phyloP scores from a whole-genome alignment of 2,888 invertebrate species.

The Trissolcus japonicus region DNA sequence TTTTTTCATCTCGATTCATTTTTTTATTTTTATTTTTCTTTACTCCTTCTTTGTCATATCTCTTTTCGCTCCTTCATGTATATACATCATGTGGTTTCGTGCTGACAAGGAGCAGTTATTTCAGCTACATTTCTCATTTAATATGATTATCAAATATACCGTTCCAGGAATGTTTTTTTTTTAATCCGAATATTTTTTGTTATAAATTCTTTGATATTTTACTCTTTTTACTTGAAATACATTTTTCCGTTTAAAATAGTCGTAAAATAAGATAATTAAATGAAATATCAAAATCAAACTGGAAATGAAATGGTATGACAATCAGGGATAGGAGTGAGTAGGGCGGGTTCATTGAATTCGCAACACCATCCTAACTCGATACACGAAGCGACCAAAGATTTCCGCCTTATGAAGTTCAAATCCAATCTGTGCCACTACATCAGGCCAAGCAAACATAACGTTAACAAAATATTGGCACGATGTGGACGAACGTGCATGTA shows the following conservation, averaged over 20 bases:
- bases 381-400: conserved; percentile 35
- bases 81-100: conserved; percentile 21
- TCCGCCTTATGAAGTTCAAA: conserved; percentile 70
- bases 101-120: conserved; percentile 54
- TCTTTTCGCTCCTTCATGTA: conserved; percentile 20
- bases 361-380: conserved; percentile 11
- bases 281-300: no score
- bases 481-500: conserved; percentile 32
- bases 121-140: conserved; percentile 50
- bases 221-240: no score
- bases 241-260: no score
- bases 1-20: conserved; percentile 15
- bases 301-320: no score
- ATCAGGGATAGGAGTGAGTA: no score
- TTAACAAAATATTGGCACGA: conserved; percentile 72
- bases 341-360: conserved; percentile 18
- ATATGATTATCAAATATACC: conserved; percentile 50
- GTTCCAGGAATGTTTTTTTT: conserved; percentile 45
- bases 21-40: conserved; percentile 2
- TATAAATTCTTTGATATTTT: neutral
- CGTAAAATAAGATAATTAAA: no score
- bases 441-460: conserved; percentile 69
- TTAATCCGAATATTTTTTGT: neutral
- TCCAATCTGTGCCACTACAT: conserved; percentile 75
- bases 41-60: conserved; percentile 8